A percentile compares a stretch with the other conserved stretches of the same genome.
These are phyloP conservation scores for Phenacoccus solenopsis DNA, from an alignment of 1,140 invertebrate species.

Conservation along the genomic window DNA sequence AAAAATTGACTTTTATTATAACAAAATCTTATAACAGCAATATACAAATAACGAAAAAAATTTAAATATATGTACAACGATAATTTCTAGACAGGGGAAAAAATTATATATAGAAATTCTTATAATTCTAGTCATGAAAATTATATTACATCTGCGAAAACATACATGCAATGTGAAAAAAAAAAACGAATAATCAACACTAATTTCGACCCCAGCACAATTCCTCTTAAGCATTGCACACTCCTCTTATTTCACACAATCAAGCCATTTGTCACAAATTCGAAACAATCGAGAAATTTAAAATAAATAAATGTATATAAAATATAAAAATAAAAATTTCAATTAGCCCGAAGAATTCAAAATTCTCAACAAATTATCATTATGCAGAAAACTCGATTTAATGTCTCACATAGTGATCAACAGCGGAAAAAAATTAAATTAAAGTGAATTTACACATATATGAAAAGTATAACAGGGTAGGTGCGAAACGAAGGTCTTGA, in stretches of 20 bases:
- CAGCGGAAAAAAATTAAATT: too few relatives aligned
- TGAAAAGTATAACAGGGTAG: too few relatives aligned
- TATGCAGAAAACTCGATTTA: too few relatives aligned
- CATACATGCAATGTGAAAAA: not conserved
- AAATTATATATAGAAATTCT: not conserved
- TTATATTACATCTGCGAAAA: not conserved
- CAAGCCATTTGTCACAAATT: too few relatives aligned
- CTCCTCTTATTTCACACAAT: too few relatives aligned
- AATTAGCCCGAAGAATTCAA: not conserved
- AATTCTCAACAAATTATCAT: not conserved
- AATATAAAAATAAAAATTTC: not conserved
- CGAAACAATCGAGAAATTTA: too few relatives aligned
- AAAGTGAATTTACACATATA: too few relatives aligned
- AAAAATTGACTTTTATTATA: slow-evolving; percentile 4
- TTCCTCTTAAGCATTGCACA: not conserved
- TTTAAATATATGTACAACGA: not conserved
- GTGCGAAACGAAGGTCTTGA: too few relatives aligned
- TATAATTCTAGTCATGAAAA: not conserved
- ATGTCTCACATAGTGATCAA: too few relatives aligned
- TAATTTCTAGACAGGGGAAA: not conserved
- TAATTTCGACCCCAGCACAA: not conserved
- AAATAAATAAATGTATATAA: not conserved
- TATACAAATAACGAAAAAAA: not conserved
- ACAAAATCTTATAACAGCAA: slow-evolving; percentile 2
- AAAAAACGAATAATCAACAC: not conserved